These are phyloP conservation scores for Thunnus maccoyii DNA, from an alignment of 2,113 vertebrate genomes.

Conservation along the genomic window DNA sequence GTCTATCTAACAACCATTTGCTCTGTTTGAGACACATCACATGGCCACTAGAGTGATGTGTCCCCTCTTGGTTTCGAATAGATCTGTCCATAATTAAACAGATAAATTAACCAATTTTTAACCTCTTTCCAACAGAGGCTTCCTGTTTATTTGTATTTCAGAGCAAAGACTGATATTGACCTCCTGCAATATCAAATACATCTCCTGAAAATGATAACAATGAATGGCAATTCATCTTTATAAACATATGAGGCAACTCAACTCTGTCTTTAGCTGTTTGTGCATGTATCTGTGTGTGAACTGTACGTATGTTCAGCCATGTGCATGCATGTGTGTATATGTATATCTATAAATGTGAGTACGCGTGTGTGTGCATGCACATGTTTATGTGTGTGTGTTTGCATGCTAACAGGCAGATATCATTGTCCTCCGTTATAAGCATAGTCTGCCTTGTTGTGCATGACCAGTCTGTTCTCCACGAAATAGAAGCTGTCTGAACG, in stretches of 20 bases:
- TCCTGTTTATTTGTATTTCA: slow-evolving; percentile 9
- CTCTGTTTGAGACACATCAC: slow-evolving; percentile 49
- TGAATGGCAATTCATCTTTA: slow-evolving; percentile 10
- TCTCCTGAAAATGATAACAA: slow-evolving; percentile 17
- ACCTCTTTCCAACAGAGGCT: background rate
- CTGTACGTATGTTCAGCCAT: slow-evolving; percentile 1
- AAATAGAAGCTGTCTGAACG: slow-evolving; percentile 97
- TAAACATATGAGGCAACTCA: slow-evolving; percentile 9
- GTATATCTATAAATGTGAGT: slow-evolving; percentile 16
- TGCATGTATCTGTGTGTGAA: background rate
- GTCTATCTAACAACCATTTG: slow-evolving; percentile 35
- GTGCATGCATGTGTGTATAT: slow-evolving; percentile 24
- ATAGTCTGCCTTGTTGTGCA: slow-evolving; percentile 98
- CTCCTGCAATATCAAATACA: slow-evolving; percentile 12
- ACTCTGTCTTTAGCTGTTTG: background rate
- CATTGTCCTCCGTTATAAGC: slow-evolving; percentile 94
- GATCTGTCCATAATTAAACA: slow-evolving; percentile 13
- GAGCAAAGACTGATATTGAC: slow-evolving; percentile 5
- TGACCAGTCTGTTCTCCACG: slow-evolving; percentile 95
- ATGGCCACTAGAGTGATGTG: slow-evolving; percentile 16
- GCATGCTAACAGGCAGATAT: slow-evolving; percentile 43
- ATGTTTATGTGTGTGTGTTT: slow-evolving; percentile 9
- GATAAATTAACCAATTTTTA: slow-evolving; percentile 4
- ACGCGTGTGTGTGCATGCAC: background rate
- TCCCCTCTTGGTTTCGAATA: slow-evolving; percentile 15